phyloP scores from a whole-genome alignment of 1,140 invertebrate genomes.

The Scaptomyza graminum region DNA sequence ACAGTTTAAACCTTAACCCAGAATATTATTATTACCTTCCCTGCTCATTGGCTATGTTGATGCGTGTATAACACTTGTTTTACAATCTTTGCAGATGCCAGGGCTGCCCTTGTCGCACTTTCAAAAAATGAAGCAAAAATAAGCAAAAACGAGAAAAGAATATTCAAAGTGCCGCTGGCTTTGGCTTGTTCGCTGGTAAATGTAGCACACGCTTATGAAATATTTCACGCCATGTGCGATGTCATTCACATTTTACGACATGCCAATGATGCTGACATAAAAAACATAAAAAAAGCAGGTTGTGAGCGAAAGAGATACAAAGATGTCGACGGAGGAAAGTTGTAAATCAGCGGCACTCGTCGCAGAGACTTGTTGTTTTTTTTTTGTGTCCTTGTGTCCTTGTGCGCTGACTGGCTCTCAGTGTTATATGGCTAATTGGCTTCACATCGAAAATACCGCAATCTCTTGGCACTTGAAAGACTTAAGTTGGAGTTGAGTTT shows the following conservation, averaged over 20 bases:
- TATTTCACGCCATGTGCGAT: conserved; percentile 75
- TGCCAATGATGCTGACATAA: conserved; percentile 76
- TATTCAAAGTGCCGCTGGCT: conserved; percentile 26
- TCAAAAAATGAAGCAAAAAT: conserved; percentile 13
- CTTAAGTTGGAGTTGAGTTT: conserved; percentile 32
- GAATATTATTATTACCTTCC: conserved; percentile 14
- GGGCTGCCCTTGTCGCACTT: not conserved
- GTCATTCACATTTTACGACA: conserved; percentile 77
- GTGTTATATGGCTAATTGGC: conserved; percentile 53
- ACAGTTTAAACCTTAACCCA: too few species aligned
- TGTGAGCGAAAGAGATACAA: conserved; percentile 37
- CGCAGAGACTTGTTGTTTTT: not conserved
- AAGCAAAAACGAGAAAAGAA: not conserved
- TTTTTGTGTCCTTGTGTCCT: not conserved
- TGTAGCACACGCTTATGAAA: conserved; percentile 75
- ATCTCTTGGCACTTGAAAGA: conserved; percentile 56
- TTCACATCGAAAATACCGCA: conserved; percentile 34
- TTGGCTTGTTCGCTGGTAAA: conserved; percentile 57
- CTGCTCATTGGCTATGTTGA: conserved; percentile 7
- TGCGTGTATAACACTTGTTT: conserved; percentile 52
- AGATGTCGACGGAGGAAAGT: conserved; percentile 38
- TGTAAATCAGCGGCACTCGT: conserved; percentile 39
- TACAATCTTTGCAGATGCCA: conserved; percentile 64
- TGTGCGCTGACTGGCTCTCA: not conserved
- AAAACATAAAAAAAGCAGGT: conserved; percentile 19